Evolutionary conservation across 2,888 invertebrate genomes (phyloP).

Genomic region (Tuberolachnus salignus): DNA sequence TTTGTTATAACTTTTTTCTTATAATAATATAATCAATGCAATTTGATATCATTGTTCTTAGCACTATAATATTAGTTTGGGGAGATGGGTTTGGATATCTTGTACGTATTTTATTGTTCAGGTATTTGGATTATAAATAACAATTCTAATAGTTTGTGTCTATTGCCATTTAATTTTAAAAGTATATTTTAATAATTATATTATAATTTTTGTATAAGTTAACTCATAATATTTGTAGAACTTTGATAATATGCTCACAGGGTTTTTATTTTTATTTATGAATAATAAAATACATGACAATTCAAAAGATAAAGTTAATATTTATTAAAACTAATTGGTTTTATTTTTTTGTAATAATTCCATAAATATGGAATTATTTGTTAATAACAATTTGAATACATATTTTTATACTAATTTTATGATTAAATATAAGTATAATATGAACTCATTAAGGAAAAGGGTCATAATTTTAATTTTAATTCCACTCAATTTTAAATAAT

Average conservation of each 20-base stretch:
- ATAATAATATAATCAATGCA: conserved; percentile 5
- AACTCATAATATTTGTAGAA: neutral
- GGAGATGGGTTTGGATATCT: conserved; percentile 48
- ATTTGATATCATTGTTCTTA: conserved; percentile 33
- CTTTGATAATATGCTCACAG: conserved; percentile 27
- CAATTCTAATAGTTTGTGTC: conserved; percentile 28
- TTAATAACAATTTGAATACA: too few species aligned
- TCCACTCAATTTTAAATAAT: neutral
- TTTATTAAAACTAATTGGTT: neutral
- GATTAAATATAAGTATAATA: neutral
- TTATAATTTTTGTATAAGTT: neutral
- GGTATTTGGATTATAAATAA: conserved; percentile 27
- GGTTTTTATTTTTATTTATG: conserved; percentile 37
- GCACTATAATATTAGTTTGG: conserved; percentile 21
- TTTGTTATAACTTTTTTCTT: conserved; percentile 42
- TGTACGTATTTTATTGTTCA: conserved; percentile 45
- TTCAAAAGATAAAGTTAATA: conserved; percentile 9
- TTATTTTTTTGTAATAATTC: neutral
- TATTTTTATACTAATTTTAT: neutral
- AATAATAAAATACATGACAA: conserved; percentile 11
- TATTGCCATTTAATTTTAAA: conserved; percentile 39
- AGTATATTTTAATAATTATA: too few species aligned
- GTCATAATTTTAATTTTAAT: neutral
- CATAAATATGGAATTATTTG: too few species aligned
- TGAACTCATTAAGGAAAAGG: neutral